Percentiles rank a stretch among this genome's conserved stretches.
These are phyloP conservation scores for Cairina moschata DNA, from an alignment of 2,113 vertebrate species.

Conservation along the genomic window DNA sequence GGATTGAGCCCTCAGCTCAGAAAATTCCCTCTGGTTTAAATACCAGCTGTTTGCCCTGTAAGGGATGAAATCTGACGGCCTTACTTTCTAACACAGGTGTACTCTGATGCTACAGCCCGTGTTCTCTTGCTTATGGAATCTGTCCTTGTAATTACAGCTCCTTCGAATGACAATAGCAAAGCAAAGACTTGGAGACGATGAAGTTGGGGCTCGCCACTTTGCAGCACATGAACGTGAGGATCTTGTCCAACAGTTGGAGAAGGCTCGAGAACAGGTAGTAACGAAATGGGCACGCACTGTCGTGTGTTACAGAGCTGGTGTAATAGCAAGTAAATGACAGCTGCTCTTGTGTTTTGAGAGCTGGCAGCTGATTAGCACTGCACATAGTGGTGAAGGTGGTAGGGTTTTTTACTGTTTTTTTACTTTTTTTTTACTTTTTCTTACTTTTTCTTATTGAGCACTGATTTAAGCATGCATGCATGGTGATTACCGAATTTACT, in stretches of 20 bases:
- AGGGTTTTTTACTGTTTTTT: background rate
- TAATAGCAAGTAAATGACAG: background rate
- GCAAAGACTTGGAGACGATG: constrained; percentile 94
- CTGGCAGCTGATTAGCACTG: background rate
- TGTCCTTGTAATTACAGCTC: constrained; percentile 78
- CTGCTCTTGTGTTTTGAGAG: background rate
- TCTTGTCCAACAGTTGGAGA: constrained; percentile 91
- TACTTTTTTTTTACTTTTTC: background rate
- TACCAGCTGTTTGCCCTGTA: background rate
- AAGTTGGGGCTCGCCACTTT: constrained; percentile 91
- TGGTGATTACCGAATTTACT: background rate
- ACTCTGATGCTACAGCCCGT: background rate
- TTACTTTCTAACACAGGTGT: background rate
- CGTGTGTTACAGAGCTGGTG: background rate
- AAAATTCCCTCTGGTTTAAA: constrained; percentile 12
- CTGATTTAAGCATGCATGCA: background rate
- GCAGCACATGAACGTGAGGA: constrained; percentile 94
- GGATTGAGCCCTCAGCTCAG: background rate
- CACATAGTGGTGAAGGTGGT: background rate
- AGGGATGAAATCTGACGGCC: background rate
- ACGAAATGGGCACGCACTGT: background rate
- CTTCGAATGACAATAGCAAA: constrained; percentile 97
- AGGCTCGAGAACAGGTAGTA: constrained; percentile 89
- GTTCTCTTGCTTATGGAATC: background rate
- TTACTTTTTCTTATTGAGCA: background rate